Conservation (phyloP, 2,113 vertebrate genomes). For the Vimba vimba region DNA sequence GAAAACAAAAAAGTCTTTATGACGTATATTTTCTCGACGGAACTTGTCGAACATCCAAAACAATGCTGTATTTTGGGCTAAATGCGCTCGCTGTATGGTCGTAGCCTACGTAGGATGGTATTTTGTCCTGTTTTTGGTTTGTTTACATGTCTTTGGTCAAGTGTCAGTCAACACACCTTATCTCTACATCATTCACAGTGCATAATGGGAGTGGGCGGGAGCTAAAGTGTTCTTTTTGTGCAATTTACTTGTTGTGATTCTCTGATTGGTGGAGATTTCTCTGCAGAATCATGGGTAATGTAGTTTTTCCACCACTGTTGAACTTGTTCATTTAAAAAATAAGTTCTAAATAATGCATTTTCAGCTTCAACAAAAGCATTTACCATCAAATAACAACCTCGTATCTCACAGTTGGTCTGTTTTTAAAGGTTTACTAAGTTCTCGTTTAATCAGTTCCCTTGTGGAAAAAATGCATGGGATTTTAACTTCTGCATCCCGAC, state of each 20-base stretch:
- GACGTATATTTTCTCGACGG: no score
- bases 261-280: neutral
- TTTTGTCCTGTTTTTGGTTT: no score
- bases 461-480: neutral
- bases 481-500: neutral
- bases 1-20: no score
- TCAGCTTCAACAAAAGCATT: neutral
- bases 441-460: neutral
- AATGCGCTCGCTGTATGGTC: no score
- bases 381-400: neutral
- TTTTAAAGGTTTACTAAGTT: neutral
- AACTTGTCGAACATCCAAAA: no score
- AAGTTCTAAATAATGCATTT: neutral
- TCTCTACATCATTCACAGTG: neutral
- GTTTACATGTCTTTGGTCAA: no score
- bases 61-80: no score
- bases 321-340: neutral
- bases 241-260: neutral
- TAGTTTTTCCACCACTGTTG: neutral
- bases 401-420: neutral
- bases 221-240: neutral
- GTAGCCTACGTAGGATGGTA: no score
- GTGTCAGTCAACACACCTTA: no score
- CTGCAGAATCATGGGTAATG: neutral
- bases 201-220: neutral